Base-by-base conservation (phyloP, 2,888 invertebrate genomes). In the Seira ritae region DNA sequence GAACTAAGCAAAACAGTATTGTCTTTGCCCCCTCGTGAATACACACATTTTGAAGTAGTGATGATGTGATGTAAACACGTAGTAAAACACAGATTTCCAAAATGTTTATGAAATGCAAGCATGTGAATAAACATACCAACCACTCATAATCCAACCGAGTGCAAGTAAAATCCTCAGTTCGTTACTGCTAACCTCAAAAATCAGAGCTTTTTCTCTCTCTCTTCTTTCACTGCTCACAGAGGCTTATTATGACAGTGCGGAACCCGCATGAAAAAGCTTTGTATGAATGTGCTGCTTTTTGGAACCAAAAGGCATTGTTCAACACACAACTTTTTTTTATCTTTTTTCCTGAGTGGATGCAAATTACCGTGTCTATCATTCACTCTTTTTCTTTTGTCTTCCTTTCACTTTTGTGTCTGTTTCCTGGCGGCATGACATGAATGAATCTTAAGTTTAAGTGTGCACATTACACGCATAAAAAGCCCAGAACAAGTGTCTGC, bases 351-450 rank as follows among this genome's bases (percentile, higher is more conserved):
- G 72, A 79, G 71, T 79, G 71, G 71, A 79, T 79, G 78, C 72
- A 79, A 79, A 79, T 79, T 79, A 72, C 71, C 78, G 78, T 79
- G 78, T 79, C 71, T 79, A 79, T 79, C 78, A 66, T 55, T 55
- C 22, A 12, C 70, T 20, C 69, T 4, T 70, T 70, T 70, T 50
- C 70, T 55, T 50, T 70, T 70, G 70, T 70, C 70, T 70, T 70
- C 66, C 17, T 72, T 66, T 65, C 42, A 50, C 66, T 78, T 66
- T 62, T 24, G 42, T 62, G 17, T 71, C 60, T 50, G 31, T 22
- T 46, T 73, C 12, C 22, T 66, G 62, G 62, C 42, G 65, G 70
- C 23, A 15, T 55, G 70, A 46, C 62, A 46, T 23, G 65, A 46
- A 71, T 37, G 62, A 73, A 62, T 62, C 37, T 62, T 73, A 20